These are phyloP conservation scores for Chromobotia macracanthus DNA, from an alignment of 2,797 vertebrate genomes.

Conservation along the genomic window DNA sequence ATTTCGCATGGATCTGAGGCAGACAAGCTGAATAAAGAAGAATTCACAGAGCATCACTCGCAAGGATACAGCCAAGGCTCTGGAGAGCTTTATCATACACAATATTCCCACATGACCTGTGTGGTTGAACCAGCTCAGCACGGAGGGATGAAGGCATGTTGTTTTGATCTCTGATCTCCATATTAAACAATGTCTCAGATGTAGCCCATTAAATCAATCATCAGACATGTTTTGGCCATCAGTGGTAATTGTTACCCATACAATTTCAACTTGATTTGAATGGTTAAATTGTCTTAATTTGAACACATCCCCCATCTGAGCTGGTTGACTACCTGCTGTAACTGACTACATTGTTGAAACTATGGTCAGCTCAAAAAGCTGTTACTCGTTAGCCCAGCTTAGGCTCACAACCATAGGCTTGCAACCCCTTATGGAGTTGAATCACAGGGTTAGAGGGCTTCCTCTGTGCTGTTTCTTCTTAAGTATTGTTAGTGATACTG, in stretches of 20 bases:
- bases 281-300: conserved; percentile 37
- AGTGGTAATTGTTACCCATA: background rate
- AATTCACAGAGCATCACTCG: conserved; percentile 29
- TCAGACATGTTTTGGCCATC: conserved; percentile 10
- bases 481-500: conserved; percentile 33
- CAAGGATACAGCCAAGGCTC: conserved; percentile 17
- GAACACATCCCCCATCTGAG: conserved; percentile 4
- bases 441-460: conserved; percentile 35
- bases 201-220: conserved; percentile 24
- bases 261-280: conserved; percentile 28
- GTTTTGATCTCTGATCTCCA: conserved; percentile 39
- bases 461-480: conserved; percentile 45
- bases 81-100: conserved; percentile 36
- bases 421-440: conserved; percentile 40
- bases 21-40: conserved; percentile 22
- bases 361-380: conserved; percentile 45
- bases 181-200: conserved; percentile 36
- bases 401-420: conserved; percentile 37
- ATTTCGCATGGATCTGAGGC: conserved; percentile 48
- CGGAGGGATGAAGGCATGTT: conserved; percentile 20
- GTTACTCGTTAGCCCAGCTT: conserved; percentile 53
- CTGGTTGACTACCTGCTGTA: conserved; percentile 27
- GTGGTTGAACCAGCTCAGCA: conserved; percentile 9
- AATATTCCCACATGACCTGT: conserved; percentile 25
- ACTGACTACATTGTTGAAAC: conserved; percentile 35